These are phyloP conservation scores for Leuciscus waleckii DNA, from an alignment of 2,797 vertebrate species.

Conservation along the genomic window DNA sequence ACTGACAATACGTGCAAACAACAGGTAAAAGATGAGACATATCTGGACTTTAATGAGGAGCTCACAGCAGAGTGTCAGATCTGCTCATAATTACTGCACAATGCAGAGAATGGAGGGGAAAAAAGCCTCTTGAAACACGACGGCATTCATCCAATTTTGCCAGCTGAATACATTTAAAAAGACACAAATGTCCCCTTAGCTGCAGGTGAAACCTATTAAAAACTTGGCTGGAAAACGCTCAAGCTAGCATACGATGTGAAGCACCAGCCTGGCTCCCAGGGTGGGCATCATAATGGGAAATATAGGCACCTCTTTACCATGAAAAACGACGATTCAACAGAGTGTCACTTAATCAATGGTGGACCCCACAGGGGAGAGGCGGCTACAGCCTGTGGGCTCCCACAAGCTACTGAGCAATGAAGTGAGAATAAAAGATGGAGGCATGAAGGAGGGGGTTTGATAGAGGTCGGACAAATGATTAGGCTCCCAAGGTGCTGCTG, in stretches of 20 bases:
- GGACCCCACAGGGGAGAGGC: constrained; percentile 60
- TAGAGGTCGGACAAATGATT: constrained; percentile 56
- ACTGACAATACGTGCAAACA: neutral
- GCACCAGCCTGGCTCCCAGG: constrained; percentile 46
- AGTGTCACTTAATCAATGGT: constrained; percentile 79
- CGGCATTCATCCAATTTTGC: constrained; percentile 51
- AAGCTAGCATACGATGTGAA: neutral
- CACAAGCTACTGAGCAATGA: constrained; percentile 64
- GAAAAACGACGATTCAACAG: constrained; percentile 71
- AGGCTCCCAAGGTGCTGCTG: constrained; percentile 60
- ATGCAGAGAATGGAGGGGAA: constrained; percentile 39
- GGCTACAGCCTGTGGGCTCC: constrained; percentile 53
- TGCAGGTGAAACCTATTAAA: constrained; percentile 60
- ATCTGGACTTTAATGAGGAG: constrained; percentile 56
- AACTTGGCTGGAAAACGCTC: constrained; percentile 33
- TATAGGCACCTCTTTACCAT: constrained; percentile 74
- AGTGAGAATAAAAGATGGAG: constrained; percentile 56
- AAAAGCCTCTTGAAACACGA: constrained; percentile 21
- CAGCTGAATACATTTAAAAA: constrained; percentile 59
- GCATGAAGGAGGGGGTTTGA: constrained; percentile 60
- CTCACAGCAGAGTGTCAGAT: constrained; percentile 56
- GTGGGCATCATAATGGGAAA: constrained; percentile 69
- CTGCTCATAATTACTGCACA: constrained; percentile 65
- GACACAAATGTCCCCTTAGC: constrained; percentile 50
- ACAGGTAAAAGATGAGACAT: constrained; percentile 51